Conservation (phyloP, 2,797 vertebrate species). For the Pampus argenteus region DNA sequence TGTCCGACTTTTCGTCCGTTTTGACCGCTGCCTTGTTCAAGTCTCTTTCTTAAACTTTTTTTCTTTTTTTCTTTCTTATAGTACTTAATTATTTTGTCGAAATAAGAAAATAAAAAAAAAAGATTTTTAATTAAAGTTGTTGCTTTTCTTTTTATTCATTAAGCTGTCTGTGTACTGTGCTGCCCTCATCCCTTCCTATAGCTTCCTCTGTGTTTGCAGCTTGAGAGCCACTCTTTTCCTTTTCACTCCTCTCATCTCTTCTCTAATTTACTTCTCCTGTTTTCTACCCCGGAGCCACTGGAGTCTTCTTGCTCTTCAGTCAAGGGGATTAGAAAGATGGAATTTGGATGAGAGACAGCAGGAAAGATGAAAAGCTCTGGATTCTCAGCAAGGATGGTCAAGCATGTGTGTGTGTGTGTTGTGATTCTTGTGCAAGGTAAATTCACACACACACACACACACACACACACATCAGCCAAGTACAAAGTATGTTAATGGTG, state of each 20-base stretch:
- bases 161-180: constrained; percentile 3
- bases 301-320: constrained; percentile 63
- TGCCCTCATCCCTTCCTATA: constrained; percentile 22
- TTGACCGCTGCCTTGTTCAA: constrained; percentile 34
- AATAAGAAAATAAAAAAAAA: constrained; percentile 70
- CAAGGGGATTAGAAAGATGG: constrained; percentile 69
- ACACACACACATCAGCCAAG: not conserved
- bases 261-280: constrained; percentile 65
- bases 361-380: constrained; percentile 37
- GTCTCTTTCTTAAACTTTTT: constrained; percentile 14
- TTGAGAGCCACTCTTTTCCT: constrained; percentile 44
- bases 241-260: constrained; percentile 53
- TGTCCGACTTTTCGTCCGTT: not conserved
- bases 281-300: constrained; percentile 49
- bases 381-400: constrained; percentile 30
- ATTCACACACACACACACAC: not conserved
- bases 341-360: constrained; percentile 36
- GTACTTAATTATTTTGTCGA: constrained; percentile 63
- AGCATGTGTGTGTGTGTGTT: constrained; percentile 8
- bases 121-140: constrained; percentile 48
- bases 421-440: not conserved
- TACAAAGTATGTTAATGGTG: not conserved
- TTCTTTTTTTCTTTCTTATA: constrained; percentile 24
- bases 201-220: constrained; percentile 27
- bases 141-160: constrained; percentile 43